Evolutionary conservation across 2,797 vertebrate genomes (phyloP).

Genomic region (Phoxinus dragarum): DNA sequence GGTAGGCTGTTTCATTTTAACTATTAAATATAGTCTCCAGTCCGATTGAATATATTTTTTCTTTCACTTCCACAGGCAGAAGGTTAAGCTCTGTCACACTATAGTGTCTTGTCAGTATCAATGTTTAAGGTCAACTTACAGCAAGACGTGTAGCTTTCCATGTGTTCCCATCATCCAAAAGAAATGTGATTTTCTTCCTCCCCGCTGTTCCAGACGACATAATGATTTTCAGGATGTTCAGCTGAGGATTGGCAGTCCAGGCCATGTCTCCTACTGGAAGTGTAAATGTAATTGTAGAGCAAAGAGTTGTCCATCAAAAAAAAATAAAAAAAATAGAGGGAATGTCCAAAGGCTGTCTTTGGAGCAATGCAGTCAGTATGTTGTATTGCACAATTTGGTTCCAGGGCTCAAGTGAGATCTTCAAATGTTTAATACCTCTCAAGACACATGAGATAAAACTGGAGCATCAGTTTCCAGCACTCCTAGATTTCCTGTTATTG

Average conservation of each 20-base stretch:
- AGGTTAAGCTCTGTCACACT: background rate
- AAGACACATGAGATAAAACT: constrained; percentile 4
- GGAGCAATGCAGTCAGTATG: constrained; percentile 1
- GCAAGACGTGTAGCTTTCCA: constrained; percentile 4
- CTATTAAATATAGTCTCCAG: background rate
- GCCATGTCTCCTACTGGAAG: background rate
- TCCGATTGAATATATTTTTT: background rate
- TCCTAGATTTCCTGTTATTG: background rate
- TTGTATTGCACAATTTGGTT: background rate
- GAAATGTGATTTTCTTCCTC: background rate
- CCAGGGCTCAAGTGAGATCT: background rate
- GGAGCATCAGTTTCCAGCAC: background rate
- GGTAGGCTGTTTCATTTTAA: background rate
- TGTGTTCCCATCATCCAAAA: constrained; percentile 18
- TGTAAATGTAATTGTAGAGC: constrained; percentile 28
- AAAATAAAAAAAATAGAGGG: background rate
- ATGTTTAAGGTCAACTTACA: background rate
- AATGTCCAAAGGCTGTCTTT: background rate
- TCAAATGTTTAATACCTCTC: constrained; percentile 9
- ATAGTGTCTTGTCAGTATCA: background rate
- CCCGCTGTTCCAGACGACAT: background rate
- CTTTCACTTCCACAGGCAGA: background rate
- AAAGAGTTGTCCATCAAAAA: constrained; percentile 4
- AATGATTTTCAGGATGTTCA: background rate
- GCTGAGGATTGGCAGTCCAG: constrained; percentile 15